Evolutionary conservation across 1,140 invertebrate genomes (phyloP), one percentile per base, ranked within the genome.

Genomic region (Trialeurodes vaporariorum): DNA sequence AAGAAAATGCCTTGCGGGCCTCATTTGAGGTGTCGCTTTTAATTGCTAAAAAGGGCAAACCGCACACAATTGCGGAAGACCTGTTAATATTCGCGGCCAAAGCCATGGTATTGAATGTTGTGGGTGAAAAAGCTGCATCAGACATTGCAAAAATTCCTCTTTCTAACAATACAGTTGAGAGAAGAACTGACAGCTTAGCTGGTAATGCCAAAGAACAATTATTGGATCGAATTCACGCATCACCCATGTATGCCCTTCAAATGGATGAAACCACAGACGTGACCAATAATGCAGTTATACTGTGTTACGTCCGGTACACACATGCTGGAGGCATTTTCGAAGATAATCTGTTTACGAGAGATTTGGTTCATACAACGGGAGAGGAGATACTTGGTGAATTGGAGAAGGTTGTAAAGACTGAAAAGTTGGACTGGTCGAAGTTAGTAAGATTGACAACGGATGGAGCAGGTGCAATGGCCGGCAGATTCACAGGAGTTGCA

Each of bases 61-160:
- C 73, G 67, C 73, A 77, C 68, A 77, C 73, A 64, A 77, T 77
- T 71, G 76, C 73, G 67, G 74, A 78, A 68, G 66, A 77, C 63
- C 70, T 76, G 68, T 74, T 77, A 73, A 61, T 78, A 71, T 73
- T 75, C 66, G 73, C 73, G 69, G 68, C 73, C 69, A 69, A 73
- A 66, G 68, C 73, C 64, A 71, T 76, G 71, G 25, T 64, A 64
- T 49, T 24, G 25, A 64, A 23, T 40, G 63, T 76, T 72, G 40
- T 77, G 67, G 71, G 73, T 72, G 68, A 72, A 71, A 67, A 67
- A 67, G 74, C 70, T 22, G 70, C 66, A 65, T 72, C 75, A 71
- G 17, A 69, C 70, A 67, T 75, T 64, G 67, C 27, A 67, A 72
- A 69, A 24, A 65, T 76, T 66, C 70, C 70, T 27, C 71, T 76